Percentiles rank a stretch among this genome's conserved stretches.
phyloP scores from a whole-genome alignment of 2,888 invertebrate species.

The Lepidonotus clava region DNA sequence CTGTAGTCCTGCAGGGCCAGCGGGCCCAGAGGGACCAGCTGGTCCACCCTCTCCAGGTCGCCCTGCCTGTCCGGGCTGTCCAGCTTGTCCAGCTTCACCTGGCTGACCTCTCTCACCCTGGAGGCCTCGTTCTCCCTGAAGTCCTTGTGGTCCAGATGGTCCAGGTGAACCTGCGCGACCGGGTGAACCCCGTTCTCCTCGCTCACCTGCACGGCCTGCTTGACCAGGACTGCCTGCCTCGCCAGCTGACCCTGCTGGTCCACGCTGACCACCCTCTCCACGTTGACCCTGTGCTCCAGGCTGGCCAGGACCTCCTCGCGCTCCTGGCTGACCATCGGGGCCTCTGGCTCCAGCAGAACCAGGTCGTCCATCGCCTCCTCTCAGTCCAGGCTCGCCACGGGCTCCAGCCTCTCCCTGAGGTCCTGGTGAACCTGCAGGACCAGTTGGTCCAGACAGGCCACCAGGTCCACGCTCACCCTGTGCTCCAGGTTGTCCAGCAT shows the following conservation, averaged over 20 bases:
- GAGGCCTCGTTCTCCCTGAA: constrained; percentile 28
- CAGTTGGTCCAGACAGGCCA: constrained; percentile 59
- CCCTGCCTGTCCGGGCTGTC: constrained; percentile 51
- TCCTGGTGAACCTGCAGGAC: constrained; percentile 61
- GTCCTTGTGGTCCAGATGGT: constrained; percentile 57
- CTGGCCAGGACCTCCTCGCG: constrained; percentile 55
- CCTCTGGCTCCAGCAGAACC: constrained; percentile 68
- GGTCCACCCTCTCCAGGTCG: constrained; percentile 52
- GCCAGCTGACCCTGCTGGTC: constrained; percentile 49
- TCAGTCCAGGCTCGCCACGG: constrained; percentile 27
- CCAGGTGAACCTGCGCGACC: constrained; percentile 41
- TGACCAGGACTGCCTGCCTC: not conserved
- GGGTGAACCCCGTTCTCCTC: constrained; percentile 52
- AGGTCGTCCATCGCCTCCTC: constrained; percentile 46
- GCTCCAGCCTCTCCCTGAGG: constrained; percentile 49
- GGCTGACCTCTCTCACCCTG: constrained; percentile 54
- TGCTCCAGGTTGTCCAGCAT: constrained; percentile 57
- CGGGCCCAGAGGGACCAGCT: constrained; percentile 54
- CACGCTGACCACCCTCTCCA: constrained; percentile 82
- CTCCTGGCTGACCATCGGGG: constrained; percentile 41
- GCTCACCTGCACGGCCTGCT: constrained; percentile 57
- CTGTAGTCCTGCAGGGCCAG: constrained; percentile 59
- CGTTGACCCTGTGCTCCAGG: constrained; percentile 59
- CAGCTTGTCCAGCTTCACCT: constrained; percentile 47
- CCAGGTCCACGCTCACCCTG: not conserved